phyloP scores from a whole-genome alignment of 2,797 vertebrate genomes.

The Champsocephalus esox region DNA sequence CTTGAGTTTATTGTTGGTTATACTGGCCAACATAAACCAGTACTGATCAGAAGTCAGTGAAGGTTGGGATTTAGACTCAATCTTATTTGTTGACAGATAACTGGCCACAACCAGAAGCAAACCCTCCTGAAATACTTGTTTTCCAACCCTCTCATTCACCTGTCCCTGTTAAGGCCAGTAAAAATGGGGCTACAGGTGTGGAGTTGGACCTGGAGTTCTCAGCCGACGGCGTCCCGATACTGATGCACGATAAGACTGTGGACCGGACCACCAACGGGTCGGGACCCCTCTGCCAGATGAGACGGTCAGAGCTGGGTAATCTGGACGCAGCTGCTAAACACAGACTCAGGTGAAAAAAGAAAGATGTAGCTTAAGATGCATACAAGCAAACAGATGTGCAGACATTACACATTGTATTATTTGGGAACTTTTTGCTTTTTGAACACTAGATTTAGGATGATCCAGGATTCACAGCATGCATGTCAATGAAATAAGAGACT shows the following conservation, averaged over 20 bases:
- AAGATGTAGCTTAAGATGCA: background rate
- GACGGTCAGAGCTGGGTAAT: constrained; percentile 86
- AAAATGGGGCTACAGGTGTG: constrained; percentile 92
- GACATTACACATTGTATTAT: background rate
- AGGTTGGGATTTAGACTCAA: background rate
- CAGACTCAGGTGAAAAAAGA: constrained; percentile 84
- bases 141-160: background rate
- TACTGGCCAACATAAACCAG: no score
- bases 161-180: constrained; percentile 85
- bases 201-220: constrained; percentile 96
- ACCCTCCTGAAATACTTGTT: background rate
- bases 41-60: background rate
- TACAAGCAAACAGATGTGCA: background rate
- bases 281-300: constrained; percentile 87
- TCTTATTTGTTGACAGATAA: background rate
- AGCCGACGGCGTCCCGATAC: constrained; percentile 90
- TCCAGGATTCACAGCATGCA: background rate
- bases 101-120: background rate
- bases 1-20: no score
- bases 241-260: constrained; percentile 95
- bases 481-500: background rate
- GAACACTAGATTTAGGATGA: background rate
- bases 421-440: background rate
- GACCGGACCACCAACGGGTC: constrained; percentile 93
- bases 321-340: constrained; percentile 94